Percentiles rank a stretch among this genome's conserved stretches.
Conservation (phyloP, 2,113 vertebrate species). For the Muntiacus muntjak region DNA sequence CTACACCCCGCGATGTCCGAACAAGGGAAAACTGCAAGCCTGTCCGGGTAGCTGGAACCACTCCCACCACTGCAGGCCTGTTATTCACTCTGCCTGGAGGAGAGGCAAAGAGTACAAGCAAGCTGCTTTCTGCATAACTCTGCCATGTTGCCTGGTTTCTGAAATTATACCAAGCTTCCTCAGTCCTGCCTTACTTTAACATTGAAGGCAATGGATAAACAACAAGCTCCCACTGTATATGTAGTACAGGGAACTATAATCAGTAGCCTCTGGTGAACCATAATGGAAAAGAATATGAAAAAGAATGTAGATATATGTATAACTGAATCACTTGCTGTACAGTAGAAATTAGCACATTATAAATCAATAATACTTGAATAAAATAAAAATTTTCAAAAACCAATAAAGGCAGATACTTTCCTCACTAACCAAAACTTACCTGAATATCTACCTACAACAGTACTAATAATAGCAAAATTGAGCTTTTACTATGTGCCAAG, state of each 20-base stretch:
- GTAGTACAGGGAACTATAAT: background rate
- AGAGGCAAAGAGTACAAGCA: background rate
- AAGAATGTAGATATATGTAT: background rate
- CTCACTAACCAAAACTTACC: background rate
- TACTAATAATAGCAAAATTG: slow-evolving; percentile 8
- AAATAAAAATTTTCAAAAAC: background rate
- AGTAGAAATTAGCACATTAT: background rate
- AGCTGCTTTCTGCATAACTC: background rate
- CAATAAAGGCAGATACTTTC: background rate
- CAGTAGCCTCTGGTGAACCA: background rate
- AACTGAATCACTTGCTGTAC: background rate
- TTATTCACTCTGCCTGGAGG: background rate
- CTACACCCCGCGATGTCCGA: background rate
- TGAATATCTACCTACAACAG: background rate
- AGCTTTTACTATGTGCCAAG: background rate
- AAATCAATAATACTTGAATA: background rate
- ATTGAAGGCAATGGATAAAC: background rate
- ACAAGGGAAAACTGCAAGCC: background rate
- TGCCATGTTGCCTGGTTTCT: background rate
- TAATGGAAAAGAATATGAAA: background rate
- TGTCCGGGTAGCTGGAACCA: background rate
- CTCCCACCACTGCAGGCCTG: background rate
- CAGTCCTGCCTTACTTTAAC: background rate
- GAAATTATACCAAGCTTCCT: background rate
- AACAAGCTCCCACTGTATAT: background rate